Base-by-base conservation (phyloP, 2,888 invertebrate species). In the Timema cristinae region DNA sequence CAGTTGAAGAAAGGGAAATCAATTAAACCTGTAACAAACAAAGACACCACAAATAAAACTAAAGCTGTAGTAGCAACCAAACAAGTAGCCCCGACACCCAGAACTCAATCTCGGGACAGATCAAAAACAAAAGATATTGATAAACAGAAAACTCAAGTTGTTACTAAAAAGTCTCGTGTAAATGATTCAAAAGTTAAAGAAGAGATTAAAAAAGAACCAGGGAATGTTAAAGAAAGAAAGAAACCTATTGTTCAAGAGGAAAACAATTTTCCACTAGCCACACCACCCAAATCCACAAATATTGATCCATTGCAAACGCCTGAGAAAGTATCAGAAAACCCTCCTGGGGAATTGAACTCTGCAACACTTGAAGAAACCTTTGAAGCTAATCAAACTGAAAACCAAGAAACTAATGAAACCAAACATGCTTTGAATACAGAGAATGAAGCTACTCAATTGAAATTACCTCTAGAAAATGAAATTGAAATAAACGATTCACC, bases 1-100 rank as follows among this genome's bases (percentile, higher is more conserved):
- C 80, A 82, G 73, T 77, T 85, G 5, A 61, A 50, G 59, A 56
- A 48, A 6, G 69, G 66, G 4, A 72, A 66, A 32, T 50, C 49
- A n/a, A 50, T 47, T 49, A 68, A 67, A 32, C 67, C 67, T 13
- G 52, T 7, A n/a, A 5, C 13, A 32, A 47, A 6, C 9, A 63
- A 63, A 32, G 32, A 32, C 32, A 32, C 32, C 32, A 63, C 63
- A 10, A 51, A 50, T 47, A 66, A 47, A 10, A 13, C 49, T 32
- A 71, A 56, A 50, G 10, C 51, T 74, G 73, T 71, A 71, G 8
- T n/a, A 10, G 70, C 75, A 71, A 16, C 77, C 47, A 78, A 77
- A 76, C 75, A 77, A 56, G 68, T 75, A 66, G 4, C 16, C 15
- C 69, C 52, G n/a, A 66, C 32, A 32, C 32, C 15, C 16, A 67